These are phyloP conservation scores for Chloromyia formosa DNA, from an alignment of 2,888 invertebrate species.

Conservation along the genomic window DNA sequence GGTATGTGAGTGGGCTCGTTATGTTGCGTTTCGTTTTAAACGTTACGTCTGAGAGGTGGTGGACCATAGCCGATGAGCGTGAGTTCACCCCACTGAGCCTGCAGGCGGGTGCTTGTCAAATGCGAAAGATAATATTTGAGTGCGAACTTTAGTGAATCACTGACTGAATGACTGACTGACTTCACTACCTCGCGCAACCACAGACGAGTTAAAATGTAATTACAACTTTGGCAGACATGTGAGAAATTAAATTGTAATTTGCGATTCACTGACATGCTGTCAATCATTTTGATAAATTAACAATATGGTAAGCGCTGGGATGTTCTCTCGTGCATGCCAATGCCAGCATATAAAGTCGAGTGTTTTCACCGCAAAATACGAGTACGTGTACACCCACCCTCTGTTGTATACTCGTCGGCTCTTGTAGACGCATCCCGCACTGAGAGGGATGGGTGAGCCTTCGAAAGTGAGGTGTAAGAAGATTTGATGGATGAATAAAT, in stretches of 20 bases:
- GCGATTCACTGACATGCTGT: conserved; percentile 45
- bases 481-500: no score
- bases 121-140: no score
- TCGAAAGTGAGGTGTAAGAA: no score
- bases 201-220: conserved; percentile 44
- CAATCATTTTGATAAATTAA: conserved; percentile 49
- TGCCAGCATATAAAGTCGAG: neutral
- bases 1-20: conserved; percentile 1
- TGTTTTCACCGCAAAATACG: conserved; percentile 20
- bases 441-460: no score
- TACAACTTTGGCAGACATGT: conserved; percentile 45
- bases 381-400: conserved; percentile 1
- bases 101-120: neutral
- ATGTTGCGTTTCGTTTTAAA: conserved; percentile 46
- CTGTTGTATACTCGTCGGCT: conserved; percentile 17
- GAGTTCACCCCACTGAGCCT: neutral
- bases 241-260: conserved; percentile 47
- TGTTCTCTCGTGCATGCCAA: neutral
- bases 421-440: no score
- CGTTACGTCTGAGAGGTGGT: conserved; percentile 14
- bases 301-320: conserved; percentile 34
- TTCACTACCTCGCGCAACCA: neutral
- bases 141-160: no score
- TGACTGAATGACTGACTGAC: neutral
- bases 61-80: neutral